phyloP scores from a whole-genome alignment of 2,113 vertebrate genomes.

The Solenodon paradoxus region DNA sequence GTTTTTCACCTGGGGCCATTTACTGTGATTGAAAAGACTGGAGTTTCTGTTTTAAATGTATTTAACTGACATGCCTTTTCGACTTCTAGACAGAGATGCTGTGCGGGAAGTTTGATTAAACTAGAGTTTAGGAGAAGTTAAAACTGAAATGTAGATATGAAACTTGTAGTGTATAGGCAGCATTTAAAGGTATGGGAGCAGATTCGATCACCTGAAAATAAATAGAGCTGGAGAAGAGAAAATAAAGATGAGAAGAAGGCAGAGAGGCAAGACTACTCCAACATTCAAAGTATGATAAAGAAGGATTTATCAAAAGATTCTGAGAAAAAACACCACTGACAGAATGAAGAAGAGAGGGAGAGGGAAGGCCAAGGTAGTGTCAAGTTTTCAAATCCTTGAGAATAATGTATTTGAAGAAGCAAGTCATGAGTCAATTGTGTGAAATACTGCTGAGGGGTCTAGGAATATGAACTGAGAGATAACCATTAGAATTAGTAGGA shows the following conservation, averaged over 20 bases:
- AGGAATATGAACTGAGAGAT: neutral
- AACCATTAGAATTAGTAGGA: neutral
- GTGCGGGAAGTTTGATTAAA: neutral
- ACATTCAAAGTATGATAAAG: neutral
- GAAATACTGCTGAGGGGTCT: neutral
- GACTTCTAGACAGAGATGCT: neutral
- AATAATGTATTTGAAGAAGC: slow-evolving; percentile 2
- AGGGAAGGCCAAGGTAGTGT: neutral
- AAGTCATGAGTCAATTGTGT: neutral
- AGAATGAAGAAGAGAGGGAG: neutral
- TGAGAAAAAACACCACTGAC: neutral
- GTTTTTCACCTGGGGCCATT: neutral
- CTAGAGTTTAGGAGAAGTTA: slow-evolving; percentile 23
- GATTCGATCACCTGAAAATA: neutral
- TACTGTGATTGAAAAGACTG: neutral
- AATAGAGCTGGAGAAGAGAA: neutral
- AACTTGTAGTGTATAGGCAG: slow-evolving; percentile 7
- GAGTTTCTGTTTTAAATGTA: neutral
- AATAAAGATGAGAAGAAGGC: neutral
- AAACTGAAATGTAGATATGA: slow-evolving; percentile 20
- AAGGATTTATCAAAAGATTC: neutral
- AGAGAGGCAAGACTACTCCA: neutral
- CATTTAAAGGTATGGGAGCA: slow-evolving; percentile 12
- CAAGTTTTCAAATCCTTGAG: neutral
- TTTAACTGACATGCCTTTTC: slow-evolving; percentile 10